phyloP scores from a whole-genome alignment of 1,140 invertebrate species.

The Solenopsis fugax region DNA sequence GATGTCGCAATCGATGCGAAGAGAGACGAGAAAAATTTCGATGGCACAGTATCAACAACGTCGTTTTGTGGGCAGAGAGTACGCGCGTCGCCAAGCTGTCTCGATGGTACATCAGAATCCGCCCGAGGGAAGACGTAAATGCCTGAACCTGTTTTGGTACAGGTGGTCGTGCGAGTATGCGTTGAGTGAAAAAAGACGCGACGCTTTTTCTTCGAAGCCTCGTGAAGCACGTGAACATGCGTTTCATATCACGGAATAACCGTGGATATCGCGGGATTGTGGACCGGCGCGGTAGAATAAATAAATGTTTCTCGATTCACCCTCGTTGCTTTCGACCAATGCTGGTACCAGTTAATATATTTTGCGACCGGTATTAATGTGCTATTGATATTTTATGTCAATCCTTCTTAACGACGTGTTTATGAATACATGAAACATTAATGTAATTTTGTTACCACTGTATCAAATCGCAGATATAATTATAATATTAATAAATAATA shows the following conservation, averaged over 20 bases:
- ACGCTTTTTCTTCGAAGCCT: slow-evolving; percentile 35
- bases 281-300: slow-evolving; percentile 4
- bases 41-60: slow-evolving; percentile 14
- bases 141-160: slow-evolving; percentile 72
- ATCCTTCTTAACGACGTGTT: background rate
- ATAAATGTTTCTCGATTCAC: slow-evolving; percentile 12
- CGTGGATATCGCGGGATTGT: slow-evolving; percentile 7
- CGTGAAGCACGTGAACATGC: slow-evolving; percentile 42
- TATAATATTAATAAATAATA: background rate
- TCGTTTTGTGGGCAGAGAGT: slow-evolving; percentile 31
- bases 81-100: slow-evolving; percentile 73
- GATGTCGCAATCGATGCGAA: background rate
- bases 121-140: slow-evolving; percentile 65
- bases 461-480: slow-evolving; percentile 21
- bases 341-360: background rate
- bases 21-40: slow-evolving; percentile 51
- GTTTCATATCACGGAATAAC: slow-evolving; percentile 47
- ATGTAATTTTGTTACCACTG: background rate
- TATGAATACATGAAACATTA: background rate
- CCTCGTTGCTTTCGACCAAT: background rate
- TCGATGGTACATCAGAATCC: slow-evolving; percentile 72
- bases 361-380: background rate
- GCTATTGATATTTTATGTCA: background rate
- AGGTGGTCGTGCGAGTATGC: slow-evolving; percentile 64
- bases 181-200: slow-evolving; percentile 40